A percentile compares a stretch with the other conserved stretches of the same genome.
Evolutionary conservation across 2,113 vertebrate genomes (phyloP).

Genomic region (Otus sunia): DNA sequence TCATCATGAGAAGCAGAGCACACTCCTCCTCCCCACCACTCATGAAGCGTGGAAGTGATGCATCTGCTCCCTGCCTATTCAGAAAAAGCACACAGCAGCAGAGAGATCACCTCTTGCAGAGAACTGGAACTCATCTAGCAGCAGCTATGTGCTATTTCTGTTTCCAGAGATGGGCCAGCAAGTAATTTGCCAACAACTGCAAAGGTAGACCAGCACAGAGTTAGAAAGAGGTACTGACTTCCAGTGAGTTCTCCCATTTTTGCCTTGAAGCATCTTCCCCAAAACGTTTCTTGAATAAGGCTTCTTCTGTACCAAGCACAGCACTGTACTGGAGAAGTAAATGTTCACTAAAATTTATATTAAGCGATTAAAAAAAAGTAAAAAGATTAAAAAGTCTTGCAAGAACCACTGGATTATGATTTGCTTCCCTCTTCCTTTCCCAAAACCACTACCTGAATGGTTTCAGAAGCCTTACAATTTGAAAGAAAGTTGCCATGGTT

Average conservation of each 20-base stretch:
- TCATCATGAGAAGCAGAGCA: not conserved
- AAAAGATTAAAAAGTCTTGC: not conserved
- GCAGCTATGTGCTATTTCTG: not conserved
- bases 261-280: not conserved
- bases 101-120: not conserved
- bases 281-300: not conserved
- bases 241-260: not conserved
- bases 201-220: not conserved
- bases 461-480: not conserved
- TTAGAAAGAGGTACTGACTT: not conserved
- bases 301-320: not conserved
- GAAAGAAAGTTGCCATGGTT: not conserved
- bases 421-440: not conserved
- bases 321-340: not conserved
- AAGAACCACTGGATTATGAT: not conserved
- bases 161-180: not conserved
- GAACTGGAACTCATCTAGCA: not conserved
- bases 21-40: rapidly evolving
- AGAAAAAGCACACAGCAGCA: not conserved
- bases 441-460: not conserved
- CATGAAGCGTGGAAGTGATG: not conserved
- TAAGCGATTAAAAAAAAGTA: not conserved
- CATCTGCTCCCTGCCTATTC: not conserved
- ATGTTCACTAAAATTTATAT: not conserved
- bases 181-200: not conserved